A percentile compares a stretch with the other conserved stretches of the same genome.
Conservation (phyloP, 2,888 invertebrate species). For the Aphodius granarius region DNA sequence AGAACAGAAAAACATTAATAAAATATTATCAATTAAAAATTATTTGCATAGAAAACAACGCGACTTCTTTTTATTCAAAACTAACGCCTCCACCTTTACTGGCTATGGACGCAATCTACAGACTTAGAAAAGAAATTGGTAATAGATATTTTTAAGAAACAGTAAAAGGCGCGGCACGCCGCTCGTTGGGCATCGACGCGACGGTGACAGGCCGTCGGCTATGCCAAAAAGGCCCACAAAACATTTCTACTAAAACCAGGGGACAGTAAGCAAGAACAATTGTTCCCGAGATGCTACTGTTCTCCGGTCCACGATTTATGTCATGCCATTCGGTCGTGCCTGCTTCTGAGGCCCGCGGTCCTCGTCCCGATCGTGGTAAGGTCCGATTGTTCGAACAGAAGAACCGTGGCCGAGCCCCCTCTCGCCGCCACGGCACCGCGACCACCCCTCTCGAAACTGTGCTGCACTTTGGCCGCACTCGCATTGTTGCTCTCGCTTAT, state of each 20-base stretch:
- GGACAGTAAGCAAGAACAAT: conserved; percentile 53
- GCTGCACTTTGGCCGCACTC: conserved; percentile 49
- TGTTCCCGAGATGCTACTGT: conserved; percentile 54
- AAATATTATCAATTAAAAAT: too few relatives aligned
- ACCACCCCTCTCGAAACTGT: conserved; percentile 44
- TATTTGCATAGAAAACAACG: too few relatives aligned
- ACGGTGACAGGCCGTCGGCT: background rate
- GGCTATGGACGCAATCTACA: background rate
- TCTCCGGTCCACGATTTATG: conserved; percentile 50
- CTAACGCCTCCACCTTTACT: background rate
- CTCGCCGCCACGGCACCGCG: conserved; percentile 42
- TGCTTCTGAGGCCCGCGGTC: conserved; percentile 32
- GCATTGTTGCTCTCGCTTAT: conserved; percentile 53
- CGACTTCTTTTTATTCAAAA: background rate
- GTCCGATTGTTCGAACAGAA: conserved; percentile 41
- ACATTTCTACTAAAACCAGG: conserved; percentile 49
- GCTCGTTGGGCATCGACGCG: background rate
- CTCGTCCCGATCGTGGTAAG: conserved; percentile 38
- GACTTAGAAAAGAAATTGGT: background rate
- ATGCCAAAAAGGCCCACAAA: conserved; percentile 41
- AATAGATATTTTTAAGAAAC: background rate
- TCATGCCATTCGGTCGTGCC: conserved; percentile 45
- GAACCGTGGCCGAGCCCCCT: conserved; percentile 19
- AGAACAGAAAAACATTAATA: too few relatives aligned
- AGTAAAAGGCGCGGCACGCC: background rate